Percentiles rank a stretch among this genome's conserved stretches.
Conservation (phyloP, 37 sponge, comb jelly and placozoan species). For the Oscarella lobularis region DNA sequence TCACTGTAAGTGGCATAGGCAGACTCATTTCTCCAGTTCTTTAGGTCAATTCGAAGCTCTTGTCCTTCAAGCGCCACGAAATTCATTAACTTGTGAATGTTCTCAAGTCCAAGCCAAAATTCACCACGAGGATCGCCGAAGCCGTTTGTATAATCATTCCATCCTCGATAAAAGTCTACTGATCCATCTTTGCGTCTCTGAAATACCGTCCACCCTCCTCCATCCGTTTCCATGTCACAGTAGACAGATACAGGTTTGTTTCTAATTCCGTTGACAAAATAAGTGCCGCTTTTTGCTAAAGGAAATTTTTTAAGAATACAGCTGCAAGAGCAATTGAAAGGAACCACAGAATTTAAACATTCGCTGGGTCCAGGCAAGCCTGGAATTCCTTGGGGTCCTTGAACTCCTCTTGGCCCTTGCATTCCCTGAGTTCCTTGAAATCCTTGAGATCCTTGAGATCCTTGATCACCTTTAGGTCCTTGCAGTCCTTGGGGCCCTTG, state of each 20-base stretch:
- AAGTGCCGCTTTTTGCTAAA: too few relatives aligned
- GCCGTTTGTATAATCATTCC: conserved; percentile 14
- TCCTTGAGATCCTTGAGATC: too few relatives aligned
- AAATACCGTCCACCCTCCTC: conserved; percentile 19
- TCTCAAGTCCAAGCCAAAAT: conserved; percentile 11
- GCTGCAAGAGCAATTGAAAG: too few relatives aligned
- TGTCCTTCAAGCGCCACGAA: background rate
- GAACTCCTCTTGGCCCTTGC: too few relatives aligned
- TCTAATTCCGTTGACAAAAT: too few relatives aligned
- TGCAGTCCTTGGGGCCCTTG: too few relatives aligned
- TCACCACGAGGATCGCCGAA: conserved; percentile 12
- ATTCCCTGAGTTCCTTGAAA: too few relatives aligned
- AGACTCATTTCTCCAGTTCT: conserved; percentile 11
- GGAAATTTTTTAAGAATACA: too few relatives aligned
- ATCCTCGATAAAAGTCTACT: conserved; percentile 9
- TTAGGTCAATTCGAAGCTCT: conserved; percentile 20
- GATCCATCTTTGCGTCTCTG: conserved; percentile 19
- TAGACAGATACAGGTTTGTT: conserved; percentile 1
- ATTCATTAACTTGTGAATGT: conserved; percentile 10
- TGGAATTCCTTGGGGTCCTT: too few relatives aligned
- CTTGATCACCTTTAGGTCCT: too few relatives aligned
- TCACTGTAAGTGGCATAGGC: conserved; percentile 9
- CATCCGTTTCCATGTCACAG: conserved; percentile 19
- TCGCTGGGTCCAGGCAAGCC: too few relatives aligned
- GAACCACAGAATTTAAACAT: too few relatives aligned